Evolutionary conservation across 2,888 invertebrate species (phyloP).

Genomic region (Nasonia oneida): DNA sequence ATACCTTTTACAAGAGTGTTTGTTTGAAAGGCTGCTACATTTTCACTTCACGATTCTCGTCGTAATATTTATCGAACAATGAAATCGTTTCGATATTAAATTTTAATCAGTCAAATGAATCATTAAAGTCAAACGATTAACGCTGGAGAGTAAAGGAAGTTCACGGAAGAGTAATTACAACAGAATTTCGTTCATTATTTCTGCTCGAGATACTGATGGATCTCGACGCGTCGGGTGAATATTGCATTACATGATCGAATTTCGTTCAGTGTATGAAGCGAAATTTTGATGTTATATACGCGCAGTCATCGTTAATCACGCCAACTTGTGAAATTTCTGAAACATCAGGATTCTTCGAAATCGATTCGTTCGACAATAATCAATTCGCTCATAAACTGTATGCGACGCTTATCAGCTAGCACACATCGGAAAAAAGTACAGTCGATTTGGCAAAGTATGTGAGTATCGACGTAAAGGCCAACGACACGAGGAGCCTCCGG

Average conservation of each 20-base stretch:
- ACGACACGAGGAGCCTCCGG: slow-evolving; percentile 16
- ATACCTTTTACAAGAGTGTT: too few relatives aligned
- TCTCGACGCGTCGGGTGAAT: not conserved
- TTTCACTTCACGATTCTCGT: too few relatives aligned
- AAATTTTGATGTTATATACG: not conserved
- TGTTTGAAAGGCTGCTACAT: too few relatives aligned
- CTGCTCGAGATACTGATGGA: not conserved
- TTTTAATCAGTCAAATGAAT: not conserved
- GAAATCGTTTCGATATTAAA: too few relatives aligned
- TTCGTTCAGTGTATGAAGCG: too few relatives aligned
- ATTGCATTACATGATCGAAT: not conserved
- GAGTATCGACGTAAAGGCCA: slow-evolving; percentile 33
- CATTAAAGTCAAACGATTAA: not conserved
- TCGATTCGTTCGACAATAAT: too few relatives aligned
- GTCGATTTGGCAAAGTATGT: slow-evolving; percentile 31
- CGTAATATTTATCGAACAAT: too few relatives aligned
- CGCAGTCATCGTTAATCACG: not conserved
- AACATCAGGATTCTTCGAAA: not conserved
- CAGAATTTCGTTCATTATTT: slow-evolving; percentile 4
- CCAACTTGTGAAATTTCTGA: not conserved
- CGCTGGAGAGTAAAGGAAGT: not conserved
- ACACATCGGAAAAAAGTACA: too few relatives aligned
- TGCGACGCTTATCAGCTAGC: too few relatives aligned
- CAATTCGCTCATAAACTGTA: too few relatives aligned
- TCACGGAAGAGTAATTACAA: not conserved